phyloP scores from a whole-genome alignment of 2,888 invertebrate species.

The Trisateles emortualis region DNA sequence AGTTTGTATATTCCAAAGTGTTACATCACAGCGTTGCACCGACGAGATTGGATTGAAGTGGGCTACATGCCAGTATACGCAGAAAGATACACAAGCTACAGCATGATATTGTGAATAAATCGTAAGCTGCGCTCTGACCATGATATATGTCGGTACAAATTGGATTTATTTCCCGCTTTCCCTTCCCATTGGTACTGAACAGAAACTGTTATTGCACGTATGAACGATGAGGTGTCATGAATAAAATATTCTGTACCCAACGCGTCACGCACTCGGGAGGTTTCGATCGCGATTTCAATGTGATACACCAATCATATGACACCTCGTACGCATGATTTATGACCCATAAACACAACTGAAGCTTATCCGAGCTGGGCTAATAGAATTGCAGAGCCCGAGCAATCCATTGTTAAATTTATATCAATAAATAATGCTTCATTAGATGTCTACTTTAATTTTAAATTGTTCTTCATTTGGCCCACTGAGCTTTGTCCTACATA shows the following conservation, averaged over 20 bases:
- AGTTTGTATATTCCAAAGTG: slow-evolving; percentile 41
- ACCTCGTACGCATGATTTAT: slow-evolving; percentile 49
- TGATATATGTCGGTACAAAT: slow-evolving; percentile 83
- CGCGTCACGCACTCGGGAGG: slow-evolving; percentile 67
- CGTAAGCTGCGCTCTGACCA: slow-evolving; percentile 74
- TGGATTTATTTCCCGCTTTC: slow-evolving; percentile 82
- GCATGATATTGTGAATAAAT: slow-evolving; percentile 76
- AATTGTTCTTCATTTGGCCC: too few species aligned
- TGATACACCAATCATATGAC: slow-evolving; percentile 58
- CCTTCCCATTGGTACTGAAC: slow-evolving; percentile 74
- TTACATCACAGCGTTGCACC: slow-evolving; percentile 52
- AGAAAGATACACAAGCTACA: slow-evolving; percentile 33
- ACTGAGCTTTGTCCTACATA: too few species aligned
- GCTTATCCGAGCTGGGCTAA: slow-evolving; percentile 16
- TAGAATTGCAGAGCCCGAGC: slow-evolving; percentile 21
- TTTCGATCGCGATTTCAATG: slow-evolving; percentile 64
- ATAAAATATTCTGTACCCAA: slow-evolving; percentile 75
- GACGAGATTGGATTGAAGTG: slow-evolving; percentile 68
- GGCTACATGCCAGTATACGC: slow-evolving; percentile 57
- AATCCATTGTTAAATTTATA: neutral
- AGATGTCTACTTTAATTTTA: neutral
- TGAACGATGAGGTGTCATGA: slow-evolving; percentile 81
- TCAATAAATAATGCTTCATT: neutral
- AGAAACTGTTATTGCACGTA: slow-evolving; percentile 81
- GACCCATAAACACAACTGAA: slow-evolving; percentile 24